These are phyloP conservation scores for Drosophila arizonae DNA, from an alignment of 1,140 invertebrate genomes.

Conservation along the genomic window DNA sequence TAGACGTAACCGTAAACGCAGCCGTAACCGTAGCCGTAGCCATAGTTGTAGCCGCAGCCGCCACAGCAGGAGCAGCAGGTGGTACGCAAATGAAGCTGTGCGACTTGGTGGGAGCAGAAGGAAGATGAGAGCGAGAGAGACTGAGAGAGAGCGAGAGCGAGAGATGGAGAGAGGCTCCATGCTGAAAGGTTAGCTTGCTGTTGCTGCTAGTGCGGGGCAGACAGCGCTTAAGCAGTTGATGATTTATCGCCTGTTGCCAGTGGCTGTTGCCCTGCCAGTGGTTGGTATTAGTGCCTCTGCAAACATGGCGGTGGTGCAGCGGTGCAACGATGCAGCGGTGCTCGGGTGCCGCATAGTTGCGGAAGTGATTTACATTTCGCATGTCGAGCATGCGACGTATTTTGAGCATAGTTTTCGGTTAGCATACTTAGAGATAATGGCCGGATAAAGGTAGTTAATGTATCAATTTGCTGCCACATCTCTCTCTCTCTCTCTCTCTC, in stretches of 20 bases:
- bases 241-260: constrained; percentile 71
- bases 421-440: constrained; percentile 61
- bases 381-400: constrained; percentile 69
- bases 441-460: constrained; percentile 79
- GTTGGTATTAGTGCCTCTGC: constrained; percentile 37
- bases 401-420: constrained; percentile 72
- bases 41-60: constrained; percentile 9
- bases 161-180: neutral
- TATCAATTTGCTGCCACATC: constrained; percentile 56
- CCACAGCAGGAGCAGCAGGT: constrained; percentile 25
- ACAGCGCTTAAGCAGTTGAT: constrained; percentile 77
- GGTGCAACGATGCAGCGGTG: constrained; percentile 18
- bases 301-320: constrained; percentile 18
- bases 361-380: constrained; percentile 78
- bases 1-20: constrained; percentile 5
- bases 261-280: constrained; percentile 51
- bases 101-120: neutral
- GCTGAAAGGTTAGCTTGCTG: constrained; percentile 27
- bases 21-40: constrained; percentile 29
- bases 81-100: constrained; percentile 42
- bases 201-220: constrained; percentile 27
- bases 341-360: constrained; percentile 21
- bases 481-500: constrained; percentile 8
- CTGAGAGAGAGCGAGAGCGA: no score
- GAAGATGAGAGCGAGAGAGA: no score